Conservation (phyloP, 1,140 invertebrate species). For the Halyomorpha halys region DNA sequence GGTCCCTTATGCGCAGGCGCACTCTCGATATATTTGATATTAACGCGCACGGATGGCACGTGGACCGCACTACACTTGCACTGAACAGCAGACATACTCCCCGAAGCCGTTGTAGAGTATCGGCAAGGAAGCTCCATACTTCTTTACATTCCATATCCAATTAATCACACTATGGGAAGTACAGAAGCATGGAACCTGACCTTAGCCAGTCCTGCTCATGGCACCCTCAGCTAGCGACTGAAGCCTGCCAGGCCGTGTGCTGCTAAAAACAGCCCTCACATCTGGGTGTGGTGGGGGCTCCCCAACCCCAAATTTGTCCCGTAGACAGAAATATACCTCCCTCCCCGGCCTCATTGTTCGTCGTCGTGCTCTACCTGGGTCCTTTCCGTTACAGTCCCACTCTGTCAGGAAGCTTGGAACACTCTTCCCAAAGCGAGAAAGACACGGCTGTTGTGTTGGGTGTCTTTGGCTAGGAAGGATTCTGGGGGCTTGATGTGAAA, state of each 20-base stretch:
- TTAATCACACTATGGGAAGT: conserved; percentile 77
- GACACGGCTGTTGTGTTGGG: too few relatives aligned
- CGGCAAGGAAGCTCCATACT: conserved; percentile 71
- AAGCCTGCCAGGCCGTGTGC: neutral
- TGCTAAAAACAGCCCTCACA: conserved; percentile 13
- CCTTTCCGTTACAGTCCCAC: neutral
- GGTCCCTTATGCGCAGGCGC: too few relatives aligned
- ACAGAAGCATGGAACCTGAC: conserved; percentile 86
- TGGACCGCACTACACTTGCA: too few relatives aligned
- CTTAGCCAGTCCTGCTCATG: conserved; percentile 36
- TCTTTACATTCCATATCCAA: conserved; percentile 94
- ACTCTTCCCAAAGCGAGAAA: neutral
- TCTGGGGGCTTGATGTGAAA: too few relatives aligned
- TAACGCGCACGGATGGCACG: too few relatives aligned
- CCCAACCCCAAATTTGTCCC: conserved; percentile 11
- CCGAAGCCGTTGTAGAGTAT: neutral
- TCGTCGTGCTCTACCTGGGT: neutral
- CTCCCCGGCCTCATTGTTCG: conserved; percentile 18
- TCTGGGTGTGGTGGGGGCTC: neutral
- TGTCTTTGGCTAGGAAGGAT: too few relatives aligned
- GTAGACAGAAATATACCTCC: conserved; percentile 25
- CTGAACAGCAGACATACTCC: too few relatives aligned
- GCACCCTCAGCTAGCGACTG: neutral
- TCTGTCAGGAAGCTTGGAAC: neutral
- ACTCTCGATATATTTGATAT: too few relatives aligned